Conservation (phyloP, 2,113 vertebrate genomes). For the Centrocercus urophasianus region DNA sequence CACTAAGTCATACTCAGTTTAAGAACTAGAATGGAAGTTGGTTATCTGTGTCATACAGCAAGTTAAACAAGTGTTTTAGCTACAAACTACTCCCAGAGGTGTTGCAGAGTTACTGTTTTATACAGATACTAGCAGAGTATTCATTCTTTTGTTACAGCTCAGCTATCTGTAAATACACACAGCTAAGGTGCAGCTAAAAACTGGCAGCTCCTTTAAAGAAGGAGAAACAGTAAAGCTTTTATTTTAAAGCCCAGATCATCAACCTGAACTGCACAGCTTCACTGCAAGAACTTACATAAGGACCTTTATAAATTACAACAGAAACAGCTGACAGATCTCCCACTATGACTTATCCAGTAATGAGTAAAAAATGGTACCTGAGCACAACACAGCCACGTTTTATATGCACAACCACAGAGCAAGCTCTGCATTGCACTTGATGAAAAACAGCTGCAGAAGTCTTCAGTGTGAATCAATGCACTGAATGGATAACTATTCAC, state of each 20-base stretch:
- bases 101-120: not conserved
- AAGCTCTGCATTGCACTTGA: not conserved
- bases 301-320: not conserved
- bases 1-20: not conserved
- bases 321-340: not conserved
- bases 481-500: not conserved
- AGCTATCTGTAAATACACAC: not conserved
- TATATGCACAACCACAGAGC: rapidly evolving
- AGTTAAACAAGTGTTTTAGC: not conserved
- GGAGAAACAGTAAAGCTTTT: not conserved
- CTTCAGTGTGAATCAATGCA: not conserved
- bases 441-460: not conserved
- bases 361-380: not conserved
- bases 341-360: not conserved
- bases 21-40: not conserved
- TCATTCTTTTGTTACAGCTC: not conserved
- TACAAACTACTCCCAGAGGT: not conserved
- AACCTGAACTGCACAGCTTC: not conserved
- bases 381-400: not conserved
- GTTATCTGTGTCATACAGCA: not conserved
- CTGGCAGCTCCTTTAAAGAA: not conserved
- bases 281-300: not conserved
- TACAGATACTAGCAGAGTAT: not conserved
- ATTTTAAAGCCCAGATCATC: not conserved
- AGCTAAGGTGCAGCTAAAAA: not conserved